Evolutionary conservation across 2,113 vertebrate species (phyloP).

Genomic region (Catharus bicknelli): DNA sequence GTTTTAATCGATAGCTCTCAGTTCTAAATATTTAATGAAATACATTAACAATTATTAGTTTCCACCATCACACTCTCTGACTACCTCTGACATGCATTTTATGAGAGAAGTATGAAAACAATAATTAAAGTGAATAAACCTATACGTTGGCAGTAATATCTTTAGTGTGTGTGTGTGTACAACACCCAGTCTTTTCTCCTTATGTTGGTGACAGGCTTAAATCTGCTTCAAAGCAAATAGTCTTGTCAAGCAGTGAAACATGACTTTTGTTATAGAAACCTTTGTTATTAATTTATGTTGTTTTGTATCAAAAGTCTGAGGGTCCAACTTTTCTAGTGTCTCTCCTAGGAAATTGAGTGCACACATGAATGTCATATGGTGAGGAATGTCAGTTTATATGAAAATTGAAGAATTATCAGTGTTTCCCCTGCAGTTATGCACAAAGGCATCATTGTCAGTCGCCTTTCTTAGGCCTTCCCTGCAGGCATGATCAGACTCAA

Average conservation of each 20-base stretch:
- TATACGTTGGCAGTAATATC: conserved; percentile 40
- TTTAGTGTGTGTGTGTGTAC: conserved; percentile 19
- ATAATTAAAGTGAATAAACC: conserved; percentile 71
- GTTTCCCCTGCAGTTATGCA: conserved; percentile 65
- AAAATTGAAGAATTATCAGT: conserved; percentile 63
- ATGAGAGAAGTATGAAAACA: conserved; percentile 65
- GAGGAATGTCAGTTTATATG: conserved; percentile 60
- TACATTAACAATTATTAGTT: conserved; percentile 74
- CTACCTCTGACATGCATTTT: conserved; percentile 61
- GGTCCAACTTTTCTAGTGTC: conserved; percentile 45
- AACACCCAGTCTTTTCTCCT: conserved; percentile 48
- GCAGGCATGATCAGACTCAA: conserved; percentile 78
- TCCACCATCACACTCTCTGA: conserved; percentile 51
- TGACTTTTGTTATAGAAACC: conserved; percentile 42
- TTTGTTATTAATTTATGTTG: conserved; percentile 15
- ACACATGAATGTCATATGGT: not conserved
- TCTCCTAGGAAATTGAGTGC: not conserved
- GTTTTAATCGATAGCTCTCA: conserved; percentile 47
- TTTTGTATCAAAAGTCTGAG: not conserved
- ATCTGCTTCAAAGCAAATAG: conserved; percentile 57
- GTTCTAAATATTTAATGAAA: conserved; percentile 73
- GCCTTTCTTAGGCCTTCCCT: conserved; percentile 73
- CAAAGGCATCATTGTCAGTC: conserved; percentile 72
- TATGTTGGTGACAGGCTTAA: conserved; percentile 54
- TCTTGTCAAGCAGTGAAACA: conserved; percentile 50